These are phyloP conservation scores for Solen grandis DNA, from an alignment of 1,140 invertebrate species.

Conservation along the genomic window DNA sequence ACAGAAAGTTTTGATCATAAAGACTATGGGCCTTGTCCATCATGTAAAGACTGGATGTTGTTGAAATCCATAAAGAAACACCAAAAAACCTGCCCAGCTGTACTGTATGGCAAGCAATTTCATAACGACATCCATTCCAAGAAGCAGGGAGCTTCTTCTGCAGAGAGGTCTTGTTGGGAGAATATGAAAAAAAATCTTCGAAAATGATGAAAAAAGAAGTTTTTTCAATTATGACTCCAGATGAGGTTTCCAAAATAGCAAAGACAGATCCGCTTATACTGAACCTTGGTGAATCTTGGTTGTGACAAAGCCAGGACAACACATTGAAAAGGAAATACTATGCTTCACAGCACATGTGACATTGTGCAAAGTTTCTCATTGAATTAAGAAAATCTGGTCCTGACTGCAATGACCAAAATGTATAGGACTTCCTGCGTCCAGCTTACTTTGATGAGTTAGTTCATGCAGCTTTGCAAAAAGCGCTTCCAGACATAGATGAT, in stretches of 20 bases:
- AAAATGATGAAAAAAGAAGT: not conserved
- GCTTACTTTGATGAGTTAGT: no score
- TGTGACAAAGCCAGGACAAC: not conserved
- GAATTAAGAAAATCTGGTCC: not conserved
- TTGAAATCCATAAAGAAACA: conserved; percentile 5
- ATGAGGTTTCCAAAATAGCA: not conserved
- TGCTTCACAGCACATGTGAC: not conserved
- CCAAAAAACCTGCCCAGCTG: not conserved
- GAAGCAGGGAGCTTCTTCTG: no score
- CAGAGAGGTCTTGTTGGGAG: not conserved
- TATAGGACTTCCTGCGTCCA: not conserved
- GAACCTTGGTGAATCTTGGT: not conserved
- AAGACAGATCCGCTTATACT: conserved; percentile 6
- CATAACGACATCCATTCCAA: not conserved
- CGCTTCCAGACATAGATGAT: conserved; percentile 1
- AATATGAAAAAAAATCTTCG: not conserved
- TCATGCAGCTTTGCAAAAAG: not conserved
- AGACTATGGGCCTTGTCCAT: not conserved
- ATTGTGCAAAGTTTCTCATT: not conserved
- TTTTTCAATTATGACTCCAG: not conserved
- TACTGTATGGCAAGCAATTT: not conserved
- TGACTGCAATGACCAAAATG: not conserved
- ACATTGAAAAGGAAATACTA: not conserved
- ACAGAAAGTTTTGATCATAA: conserved; percentile 9
- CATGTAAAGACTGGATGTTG: not conserved